Base-by-base conservation (phyloP, 2,888 invertebrate species). In the Chironomus tentans region DNA sequence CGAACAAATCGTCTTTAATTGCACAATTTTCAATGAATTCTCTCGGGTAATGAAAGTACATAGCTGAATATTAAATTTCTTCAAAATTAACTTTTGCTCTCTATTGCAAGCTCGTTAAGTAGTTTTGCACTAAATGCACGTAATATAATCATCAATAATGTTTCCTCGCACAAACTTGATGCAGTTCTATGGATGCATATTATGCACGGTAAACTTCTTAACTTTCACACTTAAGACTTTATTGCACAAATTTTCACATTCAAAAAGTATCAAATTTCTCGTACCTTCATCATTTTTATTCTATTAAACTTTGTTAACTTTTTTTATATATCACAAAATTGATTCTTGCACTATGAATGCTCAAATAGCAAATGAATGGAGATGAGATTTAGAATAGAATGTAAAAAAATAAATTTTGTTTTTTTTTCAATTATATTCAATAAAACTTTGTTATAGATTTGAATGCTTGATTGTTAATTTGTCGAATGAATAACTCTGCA, bases 271-370 rank as follows among this genome's bases (percentile, higher is more conserved):
- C 10, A 38, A 38, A 38, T 38, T 38, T 72, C 46, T 46, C 72
- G 62, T 72, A 72, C 72, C 72, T 72, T 72, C 72, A 72, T 72
- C 72, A 72, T 72, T 72, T 24, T 72, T 15, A 38, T 24, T 70
- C 18, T 15, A 18, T 71, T 24, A n/a, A 71, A 70, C 50, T 56
- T 50, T n/a, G 13, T 24, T 1, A 62, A 21, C 18, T 65, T 65
- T 65, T n/a, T 65, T 65, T 21, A 24, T 13, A 13, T 21, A 65
- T 65, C 65, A 65, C 65, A 65, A 15, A 18, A 56, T 6, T 18
- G n/a, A 15, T 56, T 56, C 7, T 56, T 56, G n/a, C 56, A 56
- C 56, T 38, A 10, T 38, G 38, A 38, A 38, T 38, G 38, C 38
- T 38, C 2, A 38, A 38, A 7, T 10, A 38, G 38, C 38, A 38